phyloP scores from a whole-genome alignment of 2,113 vertebrate genomes.

The Numida meleagris region DNA sequence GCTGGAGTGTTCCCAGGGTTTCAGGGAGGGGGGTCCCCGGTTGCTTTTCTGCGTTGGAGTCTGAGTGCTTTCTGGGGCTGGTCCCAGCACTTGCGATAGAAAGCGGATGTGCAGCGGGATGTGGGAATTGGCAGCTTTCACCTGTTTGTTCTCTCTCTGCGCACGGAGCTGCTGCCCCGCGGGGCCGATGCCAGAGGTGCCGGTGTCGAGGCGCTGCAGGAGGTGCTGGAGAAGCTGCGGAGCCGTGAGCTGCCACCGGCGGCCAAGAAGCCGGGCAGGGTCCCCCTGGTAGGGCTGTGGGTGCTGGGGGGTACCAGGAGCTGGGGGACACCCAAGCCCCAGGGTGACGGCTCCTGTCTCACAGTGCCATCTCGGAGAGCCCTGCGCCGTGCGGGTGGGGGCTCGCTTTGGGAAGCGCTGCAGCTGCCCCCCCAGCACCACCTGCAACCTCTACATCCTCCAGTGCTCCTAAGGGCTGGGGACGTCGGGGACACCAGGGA shows the following conservation, averaged over 20 bases:
- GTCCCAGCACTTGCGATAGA: not conserved
- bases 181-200: not conserved
- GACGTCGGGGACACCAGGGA: rapidly evolving
- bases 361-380: conserved; percentile 78
- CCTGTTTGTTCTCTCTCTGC: not conserved
- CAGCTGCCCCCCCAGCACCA: conserved; percentile 77
- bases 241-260: conserved; percentile 67
- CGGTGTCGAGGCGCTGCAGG: conserved; percentile 75
- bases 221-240: conserved; percentile 77
- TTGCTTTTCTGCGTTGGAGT: not conserved
- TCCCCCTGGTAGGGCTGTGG: conserved; percentile 69
- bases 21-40: not conserved
- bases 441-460: conserved; percentile 78
- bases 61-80: not conserved
- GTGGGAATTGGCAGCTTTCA: not conserved
- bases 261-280: conserved; percentile 82
- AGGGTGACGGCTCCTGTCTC: not conserved
- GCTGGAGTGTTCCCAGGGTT: rapidly evolving
- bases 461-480: conserved; percentile 76
- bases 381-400: conserved; percentile 81
- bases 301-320: not conserved
- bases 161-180: not conserved
- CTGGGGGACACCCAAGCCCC: not conserved
- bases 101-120: rapidly evolving
- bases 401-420: conserved; percentile 81